phyloP scores from a whole-genome alignment of 2,888 invertebrate species.

The Arrhopalites spinosus region DNA sequence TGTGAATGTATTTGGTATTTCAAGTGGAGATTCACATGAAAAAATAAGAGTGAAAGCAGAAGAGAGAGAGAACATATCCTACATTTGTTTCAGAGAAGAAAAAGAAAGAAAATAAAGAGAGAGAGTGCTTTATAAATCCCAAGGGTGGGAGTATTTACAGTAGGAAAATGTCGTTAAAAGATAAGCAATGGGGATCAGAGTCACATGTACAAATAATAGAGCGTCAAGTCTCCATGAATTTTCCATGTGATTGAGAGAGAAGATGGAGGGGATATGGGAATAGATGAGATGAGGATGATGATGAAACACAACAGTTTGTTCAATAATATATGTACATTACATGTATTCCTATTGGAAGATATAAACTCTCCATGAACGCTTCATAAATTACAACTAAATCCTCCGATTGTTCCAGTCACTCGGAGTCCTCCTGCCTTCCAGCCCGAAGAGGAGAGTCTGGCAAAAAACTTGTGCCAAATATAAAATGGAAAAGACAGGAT shows the following conservation, averaged over 20 bases:
- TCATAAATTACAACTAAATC: slow-evolving; percentile 26
- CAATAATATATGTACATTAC: too few species aligned
- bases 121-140: background rate
- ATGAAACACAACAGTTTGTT: background rate
- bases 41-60: too few species aligned
- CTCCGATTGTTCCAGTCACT: slow-evolving; percentile 24
- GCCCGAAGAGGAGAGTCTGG: too few species aligned
- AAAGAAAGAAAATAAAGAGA: background rate
- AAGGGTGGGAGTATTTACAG: background rate
- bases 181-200: background rate
- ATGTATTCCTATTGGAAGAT: too few species aligned
- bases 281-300: background rate
- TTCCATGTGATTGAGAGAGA: background rate
- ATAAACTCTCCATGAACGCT: background rate
- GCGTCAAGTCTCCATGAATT: background rate
- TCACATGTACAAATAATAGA: background rate
- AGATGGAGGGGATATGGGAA: background rate
- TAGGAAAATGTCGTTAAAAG: background rate
- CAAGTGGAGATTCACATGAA: background rate
- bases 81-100: too few species aligned
- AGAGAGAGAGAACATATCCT: too few species aligned
- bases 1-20: background rate
- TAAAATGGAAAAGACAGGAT: background rate
- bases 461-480: too few species aligned
- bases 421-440: background rate